These are phyloP conservation scores for Serranochromis macrocephalus DNA, from an alignment of 2,113 vertebrate genomes.

Conservation along the genomic window DNA sequence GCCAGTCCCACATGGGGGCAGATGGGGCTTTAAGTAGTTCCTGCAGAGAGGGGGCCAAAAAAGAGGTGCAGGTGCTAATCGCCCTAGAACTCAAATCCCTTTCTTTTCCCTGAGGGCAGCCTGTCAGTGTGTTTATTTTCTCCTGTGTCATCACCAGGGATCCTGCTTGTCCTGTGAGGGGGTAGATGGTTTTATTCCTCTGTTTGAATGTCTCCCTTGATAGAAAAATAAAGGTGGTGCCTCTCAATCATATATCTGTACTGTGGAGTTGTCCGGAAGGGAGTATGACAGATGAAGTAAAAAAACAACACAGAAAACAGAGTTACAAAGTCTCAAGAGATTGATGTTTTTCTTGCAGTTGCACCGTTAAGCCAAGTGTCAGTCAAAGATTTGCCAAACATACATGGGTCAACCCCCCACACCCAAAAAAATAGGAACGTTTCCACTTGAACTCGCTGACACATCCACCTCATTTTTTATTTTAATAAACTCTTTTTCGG, in stretches of 20 bases:
- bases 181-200: constrained; percentile 15
- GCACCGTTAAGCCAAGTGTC: constrained; percentile 35
- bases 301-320: not conserved
- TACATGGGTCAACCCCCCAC: not conserved
- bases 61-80: constrained; percentile 59
- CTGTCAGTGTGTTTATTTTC: constrained; percentile 64
- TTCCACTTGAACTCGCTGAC: constrained; percentile 51
- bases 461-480: constrained; percentile 4
- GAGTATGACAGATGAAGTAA: not conserved
- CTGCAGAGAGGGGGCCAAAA: constrained; percentile 37
- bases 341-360: not conserved
- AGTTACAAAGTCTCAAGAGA: not conserved
- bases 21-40: constrained; percentile 56
- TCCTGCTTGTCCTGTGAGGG: constrained; percentile 30
- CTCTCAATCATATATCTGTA: not conserved
- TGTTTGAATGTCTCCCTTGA: not conserved
- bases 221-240: not conserved
- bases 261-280: not conserved
- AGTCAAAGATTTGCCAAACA: constrained; percentile 39
- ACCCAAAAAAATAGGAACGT: not conserved
- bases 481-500: constrained; percentile 8
- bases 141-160: constrained; percentile 48
- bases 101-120: constrained; percentile 39
- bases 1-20: constrained; percentile 53
- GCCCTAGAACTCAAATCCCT: not conserved